A percentile compares a stretch with the other conserved stretches of the same genome.
phyloP scores from a whole-genome alignment of 2,113 vertebrate species.

The Acinonyx jubatus region DNA sequence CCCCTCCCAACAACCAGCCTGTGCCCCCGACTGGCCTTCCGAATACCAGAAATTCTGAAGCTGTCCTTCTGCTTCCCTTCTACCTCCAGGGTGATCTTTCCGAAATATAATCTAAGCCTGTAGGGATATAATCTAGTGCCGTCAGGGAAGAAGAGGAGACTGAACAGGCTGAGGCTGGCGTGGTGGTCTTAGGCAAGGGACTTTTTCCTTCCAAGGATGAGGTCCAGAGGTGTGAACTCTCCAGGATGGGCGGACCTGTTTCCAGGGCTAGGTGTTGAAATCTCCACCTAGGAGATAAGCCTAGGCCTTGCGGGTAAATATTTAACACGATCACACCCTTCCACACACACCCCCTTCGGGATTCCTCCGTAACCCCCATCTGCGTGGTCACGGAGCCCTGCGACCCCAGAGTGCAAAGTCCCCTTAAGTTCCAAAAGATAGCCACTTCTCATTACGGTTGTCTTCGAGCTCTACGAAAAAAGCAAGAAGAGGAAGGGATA shows the following conservation, averaged over 20 bases:
- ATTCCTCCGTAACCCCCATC: not conserved
- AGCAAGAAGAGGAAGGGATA: not conserved
- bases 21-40: not conserved
- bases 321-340: constrained; percentile 49
- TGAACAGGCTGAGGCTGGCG: not conserved
- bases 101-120: not conserved
- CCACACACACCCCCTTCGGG: not conserved
- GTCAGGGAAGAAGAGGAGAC: not conserved
- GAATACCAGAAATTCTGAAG: not conserved
- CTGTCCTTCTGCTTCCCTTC: not conserved
- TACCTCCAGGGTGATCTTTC: not conserved
- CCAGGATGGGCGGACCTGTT: constrained; percentile 22
- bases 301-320: constrained; percentile 43
- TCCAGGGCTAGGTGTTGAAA: constrained; percentile 34
- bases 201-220: not conserved
- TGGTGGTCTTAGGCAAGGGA: not conserved
- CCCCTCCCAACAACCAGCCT: not conserved
- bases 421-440: not conserved
- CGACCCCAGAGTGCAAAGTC: not conserved
- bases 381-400: not conserved
- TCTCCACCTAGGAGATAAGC: constrained; percentile 67
- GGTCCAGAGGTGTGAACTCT: not conserved
- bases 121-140: not conserved
- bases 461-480: not conserved
- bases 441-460: not conserved